These are phyloP conservation scores for Caradrina clavipalpis DNA, from an alignment of 2,888 invertebrate species.

Conservation along the genomic window DNA sequence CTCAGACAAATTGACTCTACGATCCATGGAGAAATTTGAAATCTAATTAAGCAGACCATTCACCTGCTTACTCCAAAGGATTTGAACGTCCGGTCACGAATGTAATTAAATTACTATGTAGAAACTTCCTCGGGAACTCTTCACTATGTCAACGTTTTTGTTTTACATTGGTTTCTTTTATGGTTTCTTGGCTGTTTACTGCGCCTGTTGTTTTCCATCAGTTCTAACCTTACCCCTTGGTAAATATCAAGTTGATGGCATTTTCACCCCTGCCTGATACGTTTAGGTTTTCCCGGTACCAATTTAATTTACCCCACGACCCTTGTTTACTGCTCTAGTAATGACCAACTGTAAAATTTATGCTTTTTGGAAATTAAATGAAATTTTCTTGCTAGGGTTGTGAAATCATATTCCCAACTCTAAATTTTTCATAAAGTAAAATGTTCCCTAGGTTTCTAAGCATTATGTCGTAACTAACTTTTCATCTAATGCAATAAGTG, in stretches of 20 bases:
- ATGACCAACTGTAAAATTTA: conserved; percentile 35
- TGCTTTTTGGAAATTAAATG: conserved; percentile 31
- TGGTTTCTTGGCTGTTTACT: conserved; percentile 61
- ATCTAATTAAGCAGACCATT: conserved; percentile 70
- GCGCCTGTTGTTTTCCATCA: conserved; percentile 52
- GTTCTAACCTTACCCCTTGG: conserved; percentile 66
- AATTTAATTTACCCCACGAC: conserved; percentile 51
- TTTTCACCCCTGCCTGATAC: conserved; percentile 66
- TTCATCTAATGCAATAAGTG: conserved; percentile 18
- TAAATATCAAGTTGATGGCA: conserved; percentile 65
- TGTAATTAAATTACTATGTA: conserved; percentile 73
- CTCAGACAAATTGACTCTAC: conserved; percentile 43
- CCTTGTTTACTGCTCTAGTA: conserved; percentile 51
- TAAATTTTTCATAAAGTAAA: conserved; percentile 22
- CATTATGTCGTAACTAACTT: background rate
- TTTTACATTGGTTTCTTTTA: conserved; percentile 60
- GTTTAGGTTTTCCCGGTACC: conserved; percentile 61
- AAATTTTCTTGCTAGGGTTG: conserved; percentile 8
- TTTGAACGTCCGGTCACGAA: conserved; percentile 74
- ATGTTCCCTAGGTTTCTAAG: conserved; percentile 11
- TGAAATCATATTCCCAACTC: conserved; percentile 16
- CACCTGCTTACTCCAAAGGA: conserved; percentile 66
- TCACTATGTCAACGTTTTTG: conserved; percentile 54
- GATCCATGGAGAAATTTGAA: conserved; percentile 68
- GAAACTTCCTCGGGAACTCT: conserved; percentile 66